Conservation (phyloP, 2,113 vertebrate species). For the Ailurus styani region DNA sequence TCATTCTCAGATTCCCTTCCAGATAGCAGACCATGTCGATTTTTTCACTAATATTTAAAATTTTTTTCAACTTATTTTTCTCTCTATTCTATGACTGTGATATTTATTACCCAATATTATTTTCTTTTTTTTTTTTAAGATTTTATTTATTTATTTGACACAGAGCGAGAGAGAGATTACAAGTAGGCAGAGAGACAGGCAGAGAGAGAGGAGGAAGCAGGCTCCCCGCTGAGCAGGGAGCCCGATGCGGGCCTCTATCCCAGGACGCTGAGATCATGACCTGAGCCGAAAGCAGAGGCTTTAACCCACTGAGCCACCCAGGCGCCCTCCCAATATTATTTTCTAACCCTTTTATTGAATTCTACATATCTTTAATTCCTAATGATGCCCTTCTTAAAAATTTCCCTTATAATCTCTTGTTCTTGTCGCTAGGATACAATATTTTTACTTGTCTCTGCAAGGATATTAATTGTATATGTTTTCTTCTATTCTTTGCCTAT, state of each 20-base stretch:
- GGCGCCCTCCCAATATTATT: no score
- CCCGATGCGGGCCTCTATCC: no score
- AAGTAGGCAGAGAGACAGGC: no score
- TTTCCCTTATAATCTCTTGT: not conserved
- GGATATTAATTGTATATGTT: not conserved
- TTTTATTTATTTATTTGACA: no score
- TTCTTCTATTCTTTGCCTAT: not conserved
- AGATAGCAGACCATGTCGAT: not conserved
- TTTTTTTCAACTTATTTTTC: not conserved
- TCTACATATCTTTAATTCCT: not conserved
- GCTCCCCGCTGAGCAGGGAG: no score
- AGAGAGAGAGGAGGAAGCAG: no score
- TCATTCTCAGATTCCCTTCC: not conserved
- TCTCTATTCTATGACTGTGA: not conserved
- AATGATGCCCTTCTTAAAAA: not conserved
- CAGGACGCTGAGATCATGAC: no score
- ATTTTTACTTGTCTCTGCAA: not conserved
- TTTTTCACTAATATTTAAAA: not conserved
- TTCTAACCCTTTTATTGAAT: not conserved
- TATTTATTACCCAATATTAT: not conserved
- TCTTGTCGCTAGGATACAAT: not conserved
- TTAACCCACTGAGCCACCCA: no score
- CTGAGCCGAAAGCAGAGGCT: no score
- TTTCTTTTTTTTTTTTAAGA: no score
- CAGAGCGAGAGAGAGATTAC: no score